phyloP scores from a whole-genome alignment of 2,888 invertebrate genomes.

The Phalangium opilio region DNA sequence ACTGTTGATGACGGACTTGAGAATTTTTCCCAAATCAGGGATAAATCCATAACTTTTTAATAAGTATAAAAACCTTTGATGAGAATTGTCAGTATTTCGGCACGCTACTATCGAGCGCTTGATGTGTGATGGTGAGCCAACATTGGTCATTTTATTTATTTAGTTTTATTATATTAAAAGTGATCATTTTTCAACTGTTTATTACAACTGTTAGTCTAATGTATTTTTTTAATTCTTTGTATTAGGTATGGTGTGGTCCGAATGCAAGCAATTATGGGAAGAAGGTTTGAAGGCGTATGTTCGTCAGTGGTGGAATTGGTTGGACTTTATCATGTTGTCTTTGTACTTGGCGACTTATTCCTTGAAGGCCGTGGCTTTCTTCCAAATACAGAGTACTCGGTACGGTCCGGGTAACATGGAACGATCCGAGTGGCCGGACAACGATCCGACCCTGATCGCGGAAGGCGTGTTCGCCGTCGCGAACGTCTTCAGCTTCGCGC shows the following conservation, averaged over 20 bases:
- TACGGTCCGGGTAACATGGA: constrained; percentile 30
- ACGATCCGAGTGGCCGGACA: constrained; percentile 35
- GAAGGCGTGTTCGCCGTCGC: constrained; percentile 41
- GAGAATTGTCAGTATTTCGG: no score
- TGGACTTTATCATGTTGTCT: constrained; percentile 41
- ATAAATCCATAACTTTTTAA: no score
- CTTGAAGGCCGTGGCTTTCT: constrained; percentile 33
- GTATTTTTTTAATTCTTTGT: constrained; percentile 2
- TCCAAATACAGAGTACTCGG: constrained; percentile 23
- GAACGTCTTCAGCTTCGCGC: constrained; percentile 40
- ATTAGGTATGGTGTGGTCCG: constrained; percentile 39
- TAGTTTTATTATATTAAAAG: no score
- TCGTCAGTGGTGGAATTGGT: constrained; percentile 42
- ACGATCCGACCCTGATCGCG: constrained; percentile 39
- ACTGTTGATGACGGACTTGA: no score
- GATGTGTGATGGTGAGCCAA: no score
- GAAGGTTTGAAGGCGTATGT: constrained; percentile 37
- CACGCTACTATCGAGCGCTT: no score
- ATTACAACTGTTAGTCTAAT: no score
- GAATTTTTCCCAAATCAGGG: no score
- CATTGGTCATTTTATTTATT: no score
- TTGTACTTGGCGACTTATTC: constrained; percentile 39
- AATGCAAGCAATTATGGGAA: constrained; percentile 42
- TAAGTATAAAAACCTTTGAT: no score
- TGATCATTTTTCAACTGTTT: no score